These are phyloP conservation scores for Trachelus iudaicus DNA, from an alignment of 2,888 invertebrate species.

Conservation along the genomic window DNA sequence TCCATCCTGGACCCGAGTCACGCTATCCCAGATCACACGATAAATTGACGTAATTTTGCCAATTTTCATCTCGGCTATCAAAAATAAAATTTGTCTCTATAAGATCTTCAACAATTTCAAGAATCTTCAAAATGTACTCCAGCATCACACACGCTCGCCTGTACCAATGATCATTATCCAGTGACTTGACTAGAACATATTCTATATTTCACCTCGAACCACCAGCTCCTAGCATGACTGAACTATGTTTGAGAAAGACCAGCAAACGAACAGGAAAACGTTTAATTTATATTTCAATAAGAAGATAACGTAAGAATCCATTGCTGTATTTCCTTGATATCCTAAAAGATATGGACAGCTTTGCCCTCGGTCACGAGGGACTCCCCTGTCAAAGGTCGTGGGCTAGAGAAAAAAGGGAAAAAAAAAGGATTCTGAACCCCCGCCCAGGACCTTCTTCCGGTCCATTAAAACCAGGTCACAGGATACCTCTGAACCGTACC, in stretches of 20 bases:
- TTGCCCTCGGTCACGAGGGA: background rate
- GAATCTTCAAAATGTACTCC: background rate
- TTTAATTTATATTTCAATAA: no score
- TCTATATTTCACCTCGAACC: background rate
- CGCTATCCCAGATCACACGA: background rate
- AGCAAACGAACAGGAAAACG: background rate
- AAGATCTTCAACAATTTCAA: background rate
- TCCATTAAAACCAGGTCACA: background rate
- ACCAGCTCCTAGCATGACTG: background rate
- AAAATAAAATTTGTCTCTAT: background rate
- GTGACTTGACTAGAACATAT: background rate
- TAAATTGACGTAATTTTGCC: background rate
- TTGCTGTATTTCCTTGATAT: conserved; percentile 28
- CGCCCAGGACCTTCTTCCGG: background rate
- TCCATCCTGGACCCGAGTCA: background rate
- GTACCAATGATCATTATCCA: background rate
- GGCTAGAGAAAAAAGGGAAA: background rate
- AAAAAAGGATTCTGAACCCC: background rate
- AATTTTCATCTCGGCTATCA: background rate
- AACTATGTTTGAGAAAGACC: background rate
- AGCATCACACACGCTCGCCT: background rate
- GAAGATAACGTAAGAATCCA: background rate
- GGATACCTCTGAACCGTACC: background rate
- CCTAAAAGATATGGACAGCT: background rate
- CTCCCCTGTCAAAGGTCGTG: background rate